Conservation (phyloP, 2,888 invertebrate genomes). For the Selenia dentaria region DNA sequence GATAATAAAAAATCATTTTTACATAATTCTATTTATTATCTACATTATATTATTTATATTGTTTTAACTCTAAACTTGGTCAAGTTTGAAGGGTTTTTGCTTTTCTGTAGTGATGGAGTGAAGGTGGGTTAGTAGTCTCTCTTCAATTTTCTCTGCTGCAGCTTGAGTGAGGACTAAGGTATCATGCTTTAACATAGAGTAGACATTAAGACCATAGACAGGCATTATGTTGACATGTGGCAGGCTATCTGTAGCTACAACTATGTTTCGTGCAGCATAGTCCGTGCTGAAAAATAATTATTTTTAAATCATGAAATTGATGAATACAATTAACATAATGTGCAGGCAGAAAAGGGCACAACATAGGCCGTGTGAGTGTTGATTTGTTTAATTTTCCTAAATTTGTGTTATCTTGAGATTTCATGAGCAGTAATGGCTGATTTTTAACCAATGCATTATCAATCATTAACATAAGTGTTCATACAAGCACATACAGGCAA, state of each 20-base stretch:
- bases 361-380: too few relatives aligned
- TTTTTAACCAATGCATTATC: too few relatives aligned
- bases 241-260: slow-evolving; percentile 91
- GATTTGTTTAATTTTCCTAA: too few relatives aligned
- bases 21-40: slow-evolving; percentile 24
- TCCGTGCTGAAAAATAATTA: slow-evolving; percentile 87
- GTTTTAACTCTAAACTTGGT: slow-evolving; percentile 76
- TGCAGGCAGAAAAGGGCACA: too few relatives aligned
- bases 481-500: too few relatives aligned
- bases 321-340: too few relatives aligned
- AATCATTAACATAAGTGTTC: too few relatives aligned
- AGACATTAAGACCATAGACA: slow-evolving; percentile 97
- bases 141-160: slow-evolving; percentile 94
- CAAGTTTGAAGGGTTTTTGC: slow-evolving; percentile 83
- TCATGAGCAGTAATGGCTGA: too few relatives aligned
- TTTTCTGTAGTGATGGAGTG: slow-evolving; percentile 83
- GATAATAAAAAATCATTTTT: slow-evolving; percentile 16
- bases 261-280: slow-evolving; percentile 94
- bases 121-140: slow-evolving; percentile 88
- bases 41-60: slow-evolving; percentile 13
- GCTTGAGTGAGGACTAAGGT: slow-evolving; percentile 94
- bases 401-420: too few relatives aligned
- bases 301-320: not conserved
- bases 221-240: slow-evolving; percentile 97
- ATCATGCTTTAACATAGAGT: slow-evolving; percentile 98